Percentiles rank a stretch among this genome's conserved stretches.
Conservation (phyloP, 1,140 invertebrate genomes). For the Drosophila triauraria region DNA sequence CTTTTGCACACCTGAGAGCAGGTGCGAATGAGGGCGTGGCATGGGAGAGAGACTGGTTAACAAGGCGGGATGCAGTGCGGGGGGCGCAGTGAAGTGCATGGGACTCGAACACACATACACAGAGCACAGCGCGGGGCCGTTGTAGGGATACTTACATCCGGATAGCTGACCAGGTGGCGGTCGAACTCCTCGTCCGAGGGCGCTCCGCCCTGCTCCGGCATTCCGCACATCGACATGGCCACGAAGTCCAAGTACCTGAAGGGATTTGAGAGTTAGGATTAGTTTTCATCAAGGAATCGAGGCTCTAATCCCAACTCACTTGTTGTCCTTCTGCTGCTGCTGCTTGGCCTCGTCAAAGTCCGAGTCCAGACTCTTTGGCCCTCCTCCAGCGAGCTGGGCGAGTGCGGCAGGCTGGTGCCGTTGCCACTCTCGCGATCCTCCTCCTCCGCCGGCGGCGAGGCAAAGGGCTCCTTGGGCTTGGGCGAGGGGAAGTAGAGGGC, state of each 20-base stretch:
- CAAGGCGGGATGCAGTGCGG: constrained; percentile 59
- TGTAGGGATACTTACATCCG: constrained; percentile 72
- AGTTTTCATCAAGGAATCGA: too few species aligned
- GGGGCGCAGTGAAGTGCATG: constrained; percentile 52
- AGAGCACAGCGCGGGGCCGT: constrained; percentile 29
- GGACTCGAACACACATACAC: constrained; percentile 38
- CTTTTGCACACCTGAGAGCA: constrained; percentile 90
- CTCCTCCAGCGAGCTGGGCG: constrained; percentile 92
- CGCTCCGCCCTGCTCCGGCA: constrained; percentile 87
- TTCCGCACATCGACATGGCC: constrained; percentile 93
- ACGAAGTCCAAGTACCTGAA: constrained; percentile 87
- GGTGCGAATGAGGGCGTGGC: constrained; percentile 28
- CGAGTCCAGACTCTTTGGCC: constrained; percentile 91
- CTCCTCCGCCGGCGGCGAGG: constrained; percentile 86
- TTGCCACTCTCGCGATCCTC: constrained; percentile 98
- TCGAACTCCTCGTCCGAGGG: constrained; percentile 90
- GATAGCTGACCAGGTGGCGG: constrained; percentile 88
- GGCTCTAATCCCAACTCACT: constrained; percentile 85
- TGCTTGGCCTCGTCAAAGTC: constrained; percentile 91
- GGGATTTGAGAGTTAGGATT: background rate
- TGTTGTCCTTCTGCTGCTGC: constrained; percentile 85
- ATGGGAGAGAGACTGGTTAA: constrained; percentile 44
- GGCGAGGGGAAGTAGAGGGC: constrained; percentile 94
- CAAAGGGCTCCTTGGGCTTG: constrained; percentile 34
- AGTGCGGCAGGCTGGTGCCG: constrained; percentile 96